A percentile compares a stretch with the other conserved stretches of the same genome.
Conservation (phyloP, 2,888 invertebrate genomes). For the Apeira syringaria region DNA sequence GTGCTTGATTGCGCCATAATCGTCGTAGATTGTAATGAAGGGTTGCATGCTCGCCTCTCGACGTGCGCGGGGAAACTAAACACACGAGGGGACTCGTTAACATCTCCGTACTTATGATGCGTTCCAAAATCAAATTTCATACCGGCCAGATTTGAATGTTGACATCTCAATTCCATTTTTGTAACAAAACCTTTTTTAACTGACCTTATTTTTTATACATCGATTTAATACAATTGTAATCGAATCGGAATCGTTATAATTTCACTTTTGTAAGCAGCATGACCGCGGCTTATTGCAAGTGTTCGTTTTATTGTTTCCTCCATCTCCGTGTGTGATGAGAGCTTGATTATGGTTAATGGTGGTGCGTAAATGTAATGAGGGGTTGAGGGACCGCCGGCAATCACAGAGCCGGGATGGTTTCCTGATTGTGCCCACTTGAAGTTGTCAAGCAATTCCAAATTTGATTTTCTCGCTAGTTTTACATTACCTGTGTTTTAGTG, state of each 20-base stretch:
- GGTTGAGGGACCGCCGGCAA: slow-evolving; percentile 60
- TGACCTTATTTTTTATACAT: slow-evolving; percentile 2
- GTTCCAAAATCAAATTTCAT: slow-evolving; percentile 57
- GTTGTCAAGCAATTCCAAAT: slow-evolving; percentile 57
- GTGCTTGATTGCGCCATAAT: slow-evolving; percentile 78
- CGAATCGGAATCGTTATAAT: slow-evolving; percentile 20
- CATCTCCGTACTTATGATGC: slow-evolving; percentile 71
- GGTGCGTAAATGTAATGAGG: slow-evolving; percentile 75
- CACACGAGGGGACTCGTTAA: slow-evolving; percentile 60
- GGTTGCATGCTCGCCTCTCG: slow-evolving; percentile 68
- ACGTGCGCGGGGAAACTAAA: slow-evolving; percentile 69
- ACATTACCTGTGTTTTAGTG: slow-evolving; percentile 33
- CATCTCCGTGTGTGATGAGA: slow-evolving; percentile 71
- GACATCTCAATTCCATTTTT: slow-evolving; percentile 24
- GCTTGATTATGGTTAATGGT: slow-evolving; percentile 73
- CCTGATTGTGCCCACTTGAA: slow-evolving; percentile 60
- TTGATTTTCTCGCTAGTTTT: slow-evolving; percentile 46
- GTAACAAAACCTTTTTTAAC: slow-evolving; percentile 26
- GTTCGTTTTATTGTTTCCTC: slow-evolving; percentile 70
- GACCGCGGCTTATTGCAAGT: slow-evolving; percentile 48
- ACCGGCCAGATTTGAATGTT: slow-evolving; percentile 47
- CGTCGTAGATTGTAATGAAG: slow-evolving; percentile 75
- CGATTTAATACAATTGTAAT: slow-evolving; percentile 23
- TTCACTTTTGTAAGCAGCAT: slow-evolving; percentile 17
- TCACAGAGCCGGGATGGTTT: slow-evolving; percentile 51